These are phyloP conservation scores for Maccullochella peelii DNA, from an alignment of 2,113 vertebrate genomes.

Conservation along the genomic window DNA sequence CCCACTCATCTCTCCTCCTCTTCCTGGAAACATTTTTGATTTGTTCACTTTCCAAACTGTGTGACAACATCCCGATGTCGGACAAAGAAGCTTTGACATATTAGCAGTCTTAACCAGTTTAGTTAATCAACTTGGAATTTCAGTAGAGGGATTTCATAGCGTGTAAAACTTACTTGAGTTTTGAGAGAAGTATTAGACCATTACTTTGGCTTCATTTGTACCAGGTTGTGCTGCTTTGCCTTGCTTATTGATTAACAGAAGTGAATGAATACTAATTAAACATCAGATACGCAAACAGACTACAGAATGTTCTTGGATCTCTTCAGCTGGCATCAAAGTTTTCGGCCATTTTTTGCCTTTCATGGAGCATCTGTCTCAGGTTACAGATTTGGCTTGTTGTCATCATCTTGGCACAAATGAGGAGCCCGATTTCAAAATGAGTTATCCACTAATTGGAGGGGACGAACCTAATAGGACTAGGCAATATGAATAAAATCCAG, in stretches of 20 bases:
- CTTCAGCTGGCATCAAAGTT: constrained; percentile 1
- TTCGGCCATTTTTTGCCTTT: neutral
- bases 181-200: neutral
- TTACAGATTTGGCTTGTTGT: constrained; percentile 4
- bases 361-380: neutral
- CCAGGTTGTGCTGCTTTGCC: neutral
- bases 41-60: constrained; percentile 24
- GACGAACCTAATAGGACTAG: neutral
- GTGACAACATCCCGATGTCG: neutral
- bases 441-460: neutral
- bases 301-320: neutral
- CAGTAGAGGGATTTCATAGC: constrained; percentile 44
- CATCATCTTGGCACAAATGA: constrained; percentile 6
- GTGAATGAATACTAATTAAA: neutral
- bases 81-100: constrained; percentile 55
- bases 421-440: constrained; percentile 21
- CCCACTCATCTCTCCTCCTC: neutral
- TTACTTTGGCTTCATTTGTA: neutral
- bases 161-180: neutral
- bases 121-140: too few relatives aligned
- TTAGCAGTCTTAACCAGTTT: constrained; percentile 41
- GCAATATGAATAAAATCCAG: neutral
- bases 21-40: constrained; percentile 43
- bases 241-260: constrained; percentile 9
- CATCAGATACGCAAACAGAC: neutral